Conservation (phyloP, 1,140 invertebrate species). For the Bathynomus jamesi region DNA sequence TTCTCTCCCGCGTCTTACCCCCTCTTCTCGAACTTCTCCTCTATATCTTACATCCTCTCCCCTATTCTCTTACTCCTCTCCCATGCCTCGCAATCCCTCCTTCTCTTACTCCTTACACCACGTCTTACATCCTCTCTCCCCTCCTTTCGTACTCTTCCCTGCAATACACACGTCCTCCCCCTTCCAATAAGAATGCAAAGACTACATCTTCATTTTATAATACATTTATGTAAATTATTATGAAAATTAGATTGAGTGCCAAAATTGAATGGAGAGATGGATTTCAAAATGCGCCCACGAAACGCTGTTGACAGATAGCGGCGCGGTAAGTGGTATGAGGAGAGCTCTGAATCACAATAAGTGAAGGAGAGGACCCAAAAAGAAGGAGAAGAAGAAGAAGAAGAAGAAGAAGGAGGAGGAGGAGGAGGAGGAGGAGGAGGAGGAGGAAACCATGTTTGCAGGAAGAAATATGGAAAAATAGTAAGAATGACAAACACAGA, state of each 20-base stretch:
- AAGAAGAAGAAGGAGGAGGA: background rate
- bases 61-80: too few species aligned
- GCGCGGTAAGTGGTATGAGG: background rate
- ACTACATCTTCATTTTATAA: background rate
- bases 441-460: background rate
- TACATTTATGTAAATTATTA: conserved; percentile 2
- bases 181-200: background rate
- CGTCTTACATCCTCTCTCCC: too few species aligned
- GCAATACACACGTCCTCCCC: too few species aligned
- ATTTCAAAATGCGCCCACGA: background rate
- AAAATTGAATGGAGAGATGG: background rate
- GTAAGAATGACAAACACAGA: too few species aligned
- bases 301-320: background rate
- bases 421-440: background rate
- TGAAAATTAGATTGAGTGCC: background rate
- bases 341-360: background rate
- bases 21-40: background rate
- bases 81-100: too few species aligned
- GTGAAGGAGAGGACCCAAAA: background rate
- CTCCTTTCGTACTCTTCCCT: too few species aligned
- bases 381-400: background rate
- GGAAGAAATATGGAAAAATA: too few species aligned
- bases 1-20: background rate
- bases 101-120: background rate
- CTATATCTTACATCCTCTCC: too few species aligned